A percentile compares a stretch with the other conserved stretches of the same genome.
Evolutionary conservation across 1,140 invertebrate species (phyloP).

Genomic region (Marisa cornuarietis): DNA sequence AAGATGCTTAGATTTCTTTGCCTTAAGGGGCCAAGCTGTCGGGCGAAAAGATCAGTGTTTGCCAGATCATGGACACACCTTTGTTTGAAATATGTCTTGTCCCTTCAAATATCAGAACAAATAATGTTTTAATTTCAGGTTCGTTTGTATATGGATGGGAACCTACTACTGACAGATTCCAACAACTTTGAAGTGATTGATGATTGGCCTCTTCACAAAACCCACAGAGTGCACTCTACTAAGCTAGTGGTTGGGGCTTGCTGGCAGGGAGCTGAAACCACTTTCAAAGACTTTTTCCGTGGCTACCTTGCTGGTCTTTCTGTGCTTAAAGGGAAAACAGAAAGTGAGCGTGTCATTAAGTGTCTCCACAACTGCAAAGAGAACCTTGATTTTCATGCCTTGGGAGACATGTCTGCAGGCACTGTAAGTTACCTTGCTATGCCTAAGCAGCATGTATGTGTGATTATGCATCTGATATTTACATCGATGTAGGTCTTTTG

Average conservation of each 20-base stretch:
- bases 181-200: slow-evolving; percentile 97
- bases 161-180: slow-evolving; percentile 80
- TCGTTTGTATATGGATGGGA: slow-evolving; percentile 89
- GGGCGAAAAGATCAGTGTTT: background rate
- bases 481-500: no score
- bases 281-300: slow-evolving; percentile 77
- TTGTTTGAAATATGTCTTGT: background rate
- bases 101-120: background rate
- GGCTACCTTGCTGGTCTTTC: slow-evolving; percentile 89
- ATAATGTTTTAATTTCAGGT: slow-evolving; percentile 58
- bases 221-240: slow-evolving; percentile 76
- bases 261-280: slow-evolving; percentile 83
- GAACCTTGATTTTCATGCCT: slow-evolving; percentile 80
- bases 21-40: background rate
- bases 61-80: background rate
- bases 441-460: background rate
- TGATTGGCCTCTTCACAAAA: slow-evolving; percentile 98
- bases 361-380: slow-evolving; percentile 89
- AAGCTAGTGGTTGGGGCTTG: slow-evolving; percentile 94
- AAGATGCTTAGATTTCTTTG: no score
- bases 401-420: slow-evolving; percentile 79
- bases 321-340: slow-evolving; percentile 80
- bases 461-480: background rate
- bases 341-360: slow-evolving; percentile 81
- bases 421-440: slow-evolving; percentile 50